These are phyloP conservation scores for Ophraella communa DNA, from an alignment of 2,888 invertebrate species.

Conservation along the genomic window DNA sequence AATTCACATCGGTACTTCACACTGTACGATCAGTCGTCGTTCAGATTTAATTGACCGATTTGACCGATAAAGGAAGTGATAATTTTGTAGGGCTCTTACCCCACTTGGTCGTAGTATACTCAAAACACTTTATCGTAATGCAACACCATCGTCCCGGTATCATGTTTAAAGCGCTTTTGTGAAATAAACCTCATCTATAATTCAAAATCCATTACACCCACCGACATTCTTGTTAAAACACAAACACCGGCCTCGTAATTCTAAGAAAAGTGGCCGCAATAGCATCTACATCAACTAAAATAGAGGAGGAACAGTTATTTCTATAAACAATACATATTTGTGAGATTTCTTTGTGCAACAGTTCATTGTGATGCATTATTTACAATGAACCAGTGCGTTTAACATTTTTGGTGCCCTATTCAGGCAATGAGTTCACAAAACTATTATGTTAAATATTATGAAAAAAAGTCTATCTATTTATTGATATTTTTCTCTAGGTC, in stretches of 20 bases:
- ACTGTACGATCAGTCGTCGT: too few species aligned
- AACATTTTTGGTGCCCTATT: too few species aligned
- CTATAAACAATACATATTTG: too few species aligned
- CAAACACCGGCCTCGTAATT: conserved; percentile 9
- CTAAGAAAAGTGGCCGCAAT: conserved; percentile 5
- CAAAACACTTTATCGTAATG: neutral
- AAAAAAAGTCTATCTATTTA: too few species aligned
- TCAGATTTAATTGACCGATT: too few species aligned
- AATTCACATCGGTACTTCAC: too few species aligned
- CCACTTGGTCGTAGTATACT: conserved; percentile 7
- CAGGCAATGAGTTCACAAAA: too few species aligned
- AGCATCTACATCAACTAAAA: neutral
- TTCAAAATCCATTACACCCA: conserved; percentile 31
- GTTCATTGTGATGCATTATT: too few species aligned
- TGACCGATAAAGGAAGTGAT: neutral
- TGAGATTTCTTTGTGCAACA: too few species aligned
- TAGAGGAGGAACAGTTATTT: neutral
- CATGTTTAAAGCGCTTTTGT: conserved; percentile 25
- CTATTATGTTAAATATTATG: too few species aligned
- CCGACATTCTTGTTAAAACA: conserved; percentile 24
- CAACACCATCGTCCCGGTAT: neutral
- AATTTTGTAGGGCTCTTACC: conserved; percentile 10
- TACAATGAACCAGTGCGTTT: too few species aligned
- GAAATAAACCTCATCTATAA: conserved; percentile 31
- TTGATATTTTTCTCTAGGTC: too few species aligned